phyloP scores from a whole-genome alignment of 2,888 invertebrate genomes.

The Calliphora vomitoria region DNA sequence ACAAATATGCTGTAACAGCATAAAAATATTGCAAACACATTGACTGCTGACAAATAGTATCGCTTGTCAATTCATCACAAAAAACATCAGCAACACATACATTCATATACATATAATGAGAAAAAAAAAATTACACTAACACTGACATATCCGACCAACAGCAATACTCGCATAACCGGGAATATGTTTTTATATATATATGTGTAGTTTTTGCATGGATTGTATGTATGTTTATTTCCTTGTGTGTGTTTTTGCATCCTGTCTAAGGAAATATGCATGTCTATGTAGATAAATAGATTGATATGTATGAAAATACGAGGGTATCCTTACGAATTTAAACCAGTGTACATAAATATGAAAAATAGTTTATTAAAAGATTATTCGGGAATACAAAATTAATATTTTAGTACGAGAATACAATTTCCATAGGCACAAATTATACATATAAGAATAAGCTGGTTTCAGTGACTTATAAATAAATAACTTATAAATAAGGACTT shows the following conservation, averaged over 20 bases:
- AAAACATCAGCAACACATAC: constrained; percentile 75
- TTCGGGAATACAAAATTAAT: too few relatives aligned
- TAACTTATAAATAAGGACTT: too few relatives aligned
- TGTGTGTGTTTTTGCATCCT: constrained; percentile 46
- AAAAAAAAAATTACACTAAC: neutral
- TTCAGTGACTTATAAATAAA: too few relatives aligned
- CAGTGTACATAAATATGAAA: too few relatives aligned
- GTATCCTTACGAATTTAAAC: neutral
- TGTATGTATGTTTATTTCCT: neutral
- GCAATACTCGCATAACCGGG: constrained; percentile 14
- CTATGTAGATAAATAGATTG: constrained; percentile 53
- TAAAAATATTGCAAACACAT: constrained; percentile 83
- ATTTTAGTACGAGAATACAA: too few relatives aligned
- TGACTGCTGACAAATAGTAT: constrained; percentile 84
- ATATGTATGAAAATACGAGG: constrained; percentile 61
- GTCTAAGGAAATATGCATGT: constrained; percentile 64
- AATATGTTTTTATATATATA: constrained; percentile 42
- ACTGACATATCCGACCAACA: too few relatives aligned
- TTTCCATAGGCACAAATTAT: too few relatives aligned
- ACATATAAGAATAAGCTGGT: too few relatives aligned
- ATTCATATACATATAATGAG: constrained; percentile 69
- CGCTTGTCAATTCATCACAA: constrained; percentile 84
- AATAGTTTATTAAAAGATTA: too few relatives aligned
- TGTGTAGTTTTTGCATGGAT: too few relatives aligned
- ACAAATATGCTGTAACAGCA: constrained; percentile 74